These are phyloP conservation scores for Drosophila elegans DNA, from an alignment of 1,140 invertebrate genomes.

Conservation along the genomic window DNA sequence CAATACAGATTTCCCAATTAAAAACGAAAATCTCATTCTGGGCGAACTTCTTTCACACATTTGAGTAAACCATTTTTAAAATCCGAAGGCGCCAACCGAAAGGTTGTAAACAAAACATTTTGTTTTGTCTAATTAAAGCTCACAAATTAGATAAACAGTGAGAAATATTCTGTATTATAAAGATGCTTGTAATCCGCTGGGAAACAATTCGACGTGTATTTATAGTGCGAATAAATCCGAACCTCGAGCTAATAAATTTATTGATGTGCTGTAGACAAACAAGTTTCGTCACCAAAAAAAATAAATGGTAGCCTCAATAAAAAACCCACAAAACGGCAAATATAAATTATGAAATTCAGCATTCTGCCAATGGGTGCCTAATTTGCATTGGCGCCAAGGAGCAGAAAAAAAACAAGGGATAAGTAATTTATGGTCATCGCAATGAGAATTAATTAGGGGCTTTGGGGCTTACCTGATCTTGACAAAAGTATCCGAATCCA, in stretches of 20 bases:
- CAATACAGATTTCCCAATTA: slow-evolving; percentile 7
- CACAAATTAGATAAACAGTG: slow-evolving; percentile 26
- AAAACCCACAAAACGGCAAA: slow-evolving; percentile 58
- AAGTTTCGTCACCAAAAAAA: slow-evolving; percentile 36
- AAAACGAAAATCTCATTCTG: slow-evolving; percentile 9
- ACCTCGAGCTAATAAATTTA: slow-evolving; percentile 30
- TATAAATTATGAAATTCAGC: slow-evolving; percentile 66
- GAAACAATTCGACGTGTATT: slow-evolving; percentile 34
- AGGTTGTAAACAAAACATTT: slow-evolving; percentile 52
- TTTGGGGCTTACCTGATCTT: slow-evolving; percentile 88
- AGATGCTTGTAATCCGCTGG: slow-evolving; percentile 19
- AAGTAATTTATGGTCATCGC: slow-evolving; percentile 49
- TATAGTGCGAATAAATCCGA: slow-evolving; percentile 13
- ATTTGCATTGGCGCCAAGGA: slow-evolving; percentile 80
- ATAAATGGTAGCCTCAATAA: slow-evolving; percentile 50
- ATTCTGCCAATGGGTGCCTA: slow-evolving; percentile 45
- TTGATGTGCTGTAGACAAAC: slow-evolving; percentile 39
- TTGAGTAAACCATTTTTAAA: slow-evolving; percentile 40
- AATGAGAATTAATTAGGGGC: slow-evolving; percentile 31
- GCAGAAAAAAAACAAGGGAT: slow-evolving; percentile 10
- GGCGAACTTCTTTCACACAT: slow-evolving; percentile 22
- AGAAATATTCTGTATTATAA: slow-evolving; percentile 17
- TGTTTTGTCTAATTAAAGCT: slow-evolving; percentile 50
- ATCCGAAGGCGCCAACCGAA: slow-evolving; percentile 43
- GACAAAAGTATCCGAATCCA: slow-evolving; percentile 94